Conservation (phyloP, 2,888 invertebrate species). For the Punctoribates punctum region DNA sequence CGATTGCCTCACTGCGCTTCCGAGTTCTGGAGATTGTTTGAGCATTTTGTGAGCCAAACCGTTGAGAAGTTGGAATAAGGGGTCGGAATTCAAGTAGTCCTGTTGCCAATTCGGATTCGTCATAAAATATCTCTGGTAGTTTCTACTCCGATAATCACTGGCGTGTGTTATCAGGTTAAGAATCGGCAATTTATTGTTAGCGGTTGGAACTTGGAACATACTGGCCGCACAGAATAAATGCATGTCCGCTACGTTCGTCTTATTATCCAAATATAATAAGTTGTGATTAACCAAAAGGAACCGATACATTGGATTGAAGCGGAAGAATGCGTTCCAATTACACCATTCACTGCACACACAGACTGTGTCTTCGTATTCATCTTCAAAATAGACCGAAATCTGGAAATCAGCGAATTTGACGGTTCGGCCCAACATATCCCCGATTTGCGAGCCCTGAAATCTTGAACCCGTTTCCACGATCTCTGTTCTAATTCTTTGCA, state of each 20-base stretch:
- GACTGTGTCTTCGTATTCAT: not conserved
- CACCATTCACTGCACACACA: conserved; percentile 34
- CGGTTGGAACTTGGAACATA: too few species aligned
- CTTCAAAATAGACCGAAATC: not conserved
- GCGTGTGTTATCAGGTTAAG: not conserved
- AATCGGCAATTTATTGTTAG: not conserved
- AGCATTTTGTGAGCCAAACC: not conserved
- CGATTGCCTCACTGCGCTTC: not conserved
- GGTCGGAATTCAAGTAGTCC: not conserved
- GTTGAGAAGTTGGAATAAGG: not conserved
- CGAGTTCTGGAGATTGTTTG: not conserved
- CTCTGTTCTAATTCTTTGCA: not conserved
- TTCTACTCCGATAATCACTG: not conserved
- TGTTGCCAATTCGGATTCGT: not conserved
- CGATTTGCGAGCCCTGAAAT: not conserved
- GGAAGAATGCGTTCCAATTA: conserved; percentile 19
- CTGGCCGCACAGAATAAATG: not conserved
- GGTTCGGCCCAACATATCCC: not conserved
- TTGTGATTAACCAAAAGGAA: conserved; percentile 2
- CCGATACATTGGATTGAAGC: conserved; percentile 27
- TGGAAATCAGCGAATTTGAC: not conserved
- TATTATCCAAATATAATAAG: not conserved
- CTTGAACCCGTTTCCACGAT: not conserved
- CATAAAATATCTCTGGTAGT: not conserved
- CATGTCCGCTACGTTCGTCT: not conserved